Evolutionary conservation across 2,888 invertebrate species (phyloP), one percentile per base, ranked within the genome.

Genomic region (Eupithecia vulgata): DNA sequence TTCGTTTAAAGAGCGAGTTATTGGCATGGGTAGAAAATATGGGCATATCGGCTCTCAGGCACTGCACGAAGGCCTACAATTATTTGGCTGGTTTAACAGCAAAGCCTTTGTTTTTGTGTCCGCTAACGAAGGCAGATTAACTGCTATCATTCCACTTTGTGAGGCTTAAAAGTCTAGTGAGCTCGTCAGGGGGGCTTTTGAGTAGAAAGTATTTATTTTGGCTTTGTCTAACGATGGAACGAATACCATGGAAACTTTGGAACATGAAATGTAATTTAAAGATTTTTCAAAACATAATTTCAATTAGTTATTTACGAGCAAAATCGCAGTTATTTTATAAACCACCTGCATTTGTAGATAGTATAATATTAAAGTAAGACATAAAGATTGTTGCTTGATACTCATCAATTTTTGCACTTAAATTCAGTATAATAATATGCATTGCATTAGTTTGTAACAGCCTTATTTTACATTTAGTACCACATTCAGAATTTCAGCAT

Each of bases 81-180:
- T 71, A 70, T 71, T 67, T 71, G 61, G 62, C 69, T 68, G 76
- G 69, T 74, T 71, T 70, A 73, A 57, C 74, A 25, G 70, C 25
- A 74, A 70, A 73, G 42, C 67, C 72, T 71, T 75, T 74, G 74
- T 76, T 76, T 77, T 76, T 72, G 61, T 67, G 72, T 75, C 61
- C 71, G 67, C 70, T 78, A 78, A 78, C 74, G 76, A 78, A 78
- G 72, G 67, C 71, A 73, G 77, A 74, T 78, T 75, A 78, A 73
- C 76, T 75, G 68, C 68, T 65, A 73, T 73, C 57, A 73, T 57
- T 71, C 73, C 74, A 71, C 42, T 76, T 77, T 72, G 71, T 66
- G 57, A 64, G 71, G 77, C 71, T 76, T 76, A 74, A 59, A 64
- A 40, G 64, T 48, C 48, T 68, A 70, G 57, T 75, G 40, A 64